Evolutionary conservation across 2,797 vertebrate species (phyloP).

Genomic region (Phrynocephalus vlangalii): DNA sequence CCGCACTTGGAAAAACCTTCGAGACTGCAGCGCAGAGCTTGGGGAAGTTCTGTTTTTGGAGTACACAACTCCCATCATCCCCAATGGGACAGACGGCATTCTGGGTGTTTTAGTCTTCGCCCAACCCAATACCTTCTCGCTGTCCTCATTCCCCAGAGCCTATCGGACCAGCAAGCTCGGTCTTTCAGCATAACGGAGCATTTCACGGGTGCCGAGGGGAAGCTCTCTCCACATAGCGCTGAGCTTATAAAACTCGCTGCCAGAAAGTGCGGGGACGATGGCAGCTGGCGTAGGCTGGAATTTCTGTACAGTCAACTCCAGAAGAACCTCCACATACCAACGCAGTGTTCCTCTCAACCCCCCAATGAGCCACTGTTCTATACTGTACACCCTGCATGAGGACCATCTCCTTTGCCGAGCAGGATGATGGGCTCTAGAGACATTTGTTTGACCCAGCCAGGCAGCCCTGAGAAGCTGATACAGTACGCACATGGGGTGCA

Average conservation of each 20-base stretch:
- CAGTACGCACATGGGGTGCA: too few relatives aligned
- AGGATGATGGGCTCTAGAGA: not conserved
- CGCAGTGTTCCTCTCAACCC: not conserved
- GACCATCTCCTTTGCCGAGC: too few relatives aligned
- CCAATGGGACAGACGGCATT: too few relatives aligned
- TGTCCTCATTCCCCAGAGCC: rapidly evolving
- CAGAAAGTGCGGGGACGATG: not conserved
- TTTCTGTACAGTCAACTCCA: too few relatives aligned
- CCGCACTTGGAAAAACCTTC: not conserved
- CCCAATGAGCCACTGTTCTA: too few relatives aligned
- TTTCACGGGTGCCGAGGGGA: not conserved
- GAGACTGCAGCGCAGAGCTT: not conserved
- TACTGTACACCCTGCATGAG: too few relatives aligned
- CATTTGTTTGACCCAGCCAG: not conserved
- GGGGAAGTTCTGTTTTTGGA: too few relatives aligned
- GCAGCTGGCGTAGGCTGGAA: too few relatives aligned
- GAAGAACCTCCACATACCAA: not conserved
- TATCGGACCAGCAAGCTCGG: too few relatives aligned
- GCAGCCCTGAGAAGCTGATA: not conserved
- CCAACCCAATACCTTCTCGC: not conserved
- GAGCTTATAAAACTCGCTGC: not conserved
- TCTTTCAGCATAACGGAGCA: too few relatives aligned
- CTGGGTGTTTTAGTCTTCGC: too few relatives aligned
- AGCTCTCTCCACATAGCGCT: not conserved
- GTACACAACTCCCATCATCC: too few relatives aligned